A percentile compares a stretch with the other conserved stretches of the same genome.
Conservation (phyloP, 2,113 vertebrate species). For the Grammomys dolichurus region DNA sequence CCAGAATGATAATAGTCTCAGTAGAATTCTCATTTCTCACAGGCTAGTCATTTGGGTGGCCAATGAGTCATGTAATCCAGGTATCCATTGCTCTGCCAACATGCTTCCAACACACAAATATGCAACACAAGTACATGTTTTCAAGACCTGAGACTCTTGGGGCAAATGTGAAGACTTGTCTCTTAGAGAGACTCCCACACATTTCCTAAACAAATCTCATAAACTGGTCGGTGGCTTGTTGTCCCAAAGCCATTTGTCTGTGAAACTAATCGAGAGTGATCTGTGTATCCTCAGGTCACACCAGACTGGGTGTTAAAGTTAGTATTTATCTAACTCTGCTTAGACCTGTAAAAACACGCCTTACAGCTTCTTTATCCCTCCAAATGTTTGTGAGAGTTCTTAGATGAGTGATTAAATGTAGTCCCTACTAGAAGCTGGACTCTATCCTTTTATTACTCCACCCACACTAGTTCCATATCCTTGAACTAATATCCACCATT, state of each 20-base stretch:
- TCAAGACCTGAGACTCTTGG: not conserved
- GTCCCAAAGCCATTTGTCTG: not conserved
- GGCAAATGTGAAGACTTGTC: not conserved
- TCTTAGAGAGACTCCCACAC: not conserved
- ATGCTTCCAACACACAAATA: not conserved
- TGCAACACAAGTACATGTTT: not conserved
- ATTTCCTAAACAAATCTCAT: not conserved
- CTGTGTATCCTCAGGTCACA: not conserved
- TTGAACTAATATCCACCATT: not conserved
- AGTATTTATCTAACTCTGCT: not conserved
- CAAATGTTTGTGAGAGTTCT: not conserved
- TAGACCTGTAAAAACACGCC: not conserved
- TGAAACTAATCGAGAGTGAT: not conserved
- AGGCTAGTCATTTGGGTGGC: conserved; percentile 22
- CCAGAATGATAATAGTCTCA: conserved; percentile 41
- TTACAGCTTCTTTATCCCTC: not conserved
- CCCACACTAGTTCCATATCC: not conserved
- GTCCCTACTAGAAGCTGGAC: not conserved
- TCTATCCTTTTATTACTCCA: not conserved
- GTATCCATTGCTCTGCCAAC: not conserved
- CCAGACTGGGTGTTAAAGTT: not conserved
- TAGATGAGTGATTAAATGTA: not conserved
- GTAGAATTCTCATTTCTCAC: conserved; percentile 39
- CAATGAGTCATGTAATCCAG: not conserved
- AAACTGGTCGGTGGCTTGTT: not conserved